phyloP scores from a whole-genome alignment of 2,888 invertebrate genomes.

The Scelioninae gen. 2 region DNA sequence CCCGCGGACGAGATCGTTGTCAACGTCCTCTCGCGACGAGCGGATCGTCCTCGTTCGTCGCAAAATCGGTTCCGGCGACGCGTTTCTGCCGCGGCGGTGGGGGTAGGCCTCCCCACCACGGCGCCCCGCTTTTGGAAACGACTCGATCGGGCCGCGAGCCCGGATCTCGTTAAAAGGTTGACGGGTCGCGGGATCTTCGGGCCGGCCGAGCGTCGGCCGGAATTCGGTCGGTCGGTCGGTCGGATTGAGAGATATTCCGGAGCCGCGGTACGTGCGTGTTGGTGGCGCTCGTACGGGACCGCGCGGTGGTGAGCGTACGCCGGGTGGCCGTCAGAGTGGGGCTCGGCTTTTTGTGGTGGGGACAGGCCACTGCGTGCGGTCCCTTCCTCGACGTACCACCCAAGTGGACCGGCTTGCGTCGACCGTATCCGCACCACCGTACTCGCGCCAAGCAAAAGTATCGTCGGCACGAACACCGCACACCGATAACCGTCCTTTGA shows the following conservation, averaged over 20 bases:
- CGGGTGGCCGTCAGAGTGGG: slow-evolving; percentile 62
- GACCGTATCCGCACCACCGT: slow-evolving; percentile 56
- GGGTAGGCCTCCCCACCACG: too few relatives aligned
- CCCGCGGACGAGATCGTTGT: too few relatives aligned
- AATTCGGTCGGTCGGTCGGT: slow-evolving; percentile 72
- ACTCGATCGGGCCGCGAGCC: too few relatives aligned
- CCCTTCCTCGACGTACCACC: slow-evolving; percentile 75
- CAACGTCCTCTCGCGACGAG: too few relatives aligned
- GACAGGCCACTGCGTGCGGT: slow-evolving; percentile 75
- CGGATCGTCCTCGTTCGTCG: too few relatives aligned
- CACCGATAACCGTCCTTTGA: slow-evolving; percentile 55
- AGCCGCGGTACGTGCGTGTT: slow-evolving; percentile 65
- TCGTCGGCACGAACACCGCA: slow-evolving; percentile 28
- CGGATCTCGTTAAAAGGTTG: slow-evolving; percentile 44
- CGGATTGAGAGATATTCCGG: slow-evolving; percentile 75
- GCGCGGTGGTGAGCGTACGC: slow-evolving; percentile 62
- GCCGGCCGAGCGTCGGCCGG: slow-evolving; percentile 68
- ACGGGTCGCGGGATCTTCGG: slow-evolving; percentile 47
- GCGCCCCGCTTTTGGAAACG: too few relatives aligned
- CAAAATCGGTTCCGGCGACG: too few relatives aligned
- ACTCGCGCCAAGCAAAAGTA: slow-evolving; percentile 46
- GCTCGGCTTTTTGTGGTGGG: slow-evolving; percentile 73
- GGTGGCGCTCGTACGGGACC: slow-evolving; percentile 52
- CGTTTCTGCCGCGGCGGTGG: too few relatives aligned
- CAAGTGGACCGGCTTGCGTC: slow-evolving; percentile 73